Evolutionary conservation across 2,113 vertebrate species (phyloP).

Genomic region (Perca schrenkii): DNA sequence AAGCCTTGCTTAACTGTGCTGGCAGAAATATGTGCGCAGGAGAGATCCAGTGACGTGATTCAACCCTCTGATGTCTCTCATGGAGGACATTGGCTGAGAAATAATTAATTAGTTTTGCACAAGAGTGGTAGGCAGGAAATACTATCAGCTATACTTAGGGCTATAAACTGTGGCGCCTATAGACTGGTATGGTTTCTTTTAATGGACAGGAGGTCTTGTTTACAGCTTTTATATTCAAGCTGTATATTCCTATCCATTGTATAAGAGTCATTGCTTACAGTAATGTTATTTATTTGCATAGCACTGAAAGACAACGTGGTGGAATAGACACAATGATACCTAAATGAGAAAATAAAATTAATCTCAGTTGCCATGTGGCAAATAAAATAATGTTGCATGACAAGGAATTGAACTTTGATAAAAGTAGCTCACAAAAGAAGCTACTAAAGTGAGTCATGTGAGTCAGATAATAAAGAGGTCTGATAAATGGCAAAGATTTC

Average conservation of each 20-base stretch:
- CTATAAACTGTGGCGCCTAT: constrained; percentile 61
- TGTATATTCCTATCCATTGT: constrained; percentile 12
- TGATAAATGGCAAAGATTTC: background rate
- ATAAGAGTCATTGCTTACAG: constrained; percentile 10
- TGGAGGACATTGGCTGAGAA: constrained; percentile 82
- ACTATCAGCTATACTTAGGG: constrained; percentile 72
- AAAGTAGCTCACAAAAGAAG: background rate
- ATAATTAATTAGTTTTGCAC: constrained; percentile 85
- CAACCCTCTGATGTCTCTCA: constrained; percentile 78
- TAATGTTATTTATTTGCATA: constrained; percentile 10
- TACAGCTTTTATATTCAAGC: constrained; percentile 51
- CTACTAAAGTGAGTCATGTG: background rate
- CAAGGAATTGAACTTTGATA: background rate
- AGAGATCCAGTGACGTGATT: constrained; percentile 71
- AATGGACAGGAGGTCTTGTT: constrained; percentile 37
- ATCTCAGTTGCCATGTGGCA: background rate
- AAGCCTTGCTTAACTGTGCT: constrained; percentile 74
- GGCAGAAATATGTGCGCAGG: constrained; percentile 75
- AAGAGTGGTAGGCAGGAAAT: constrained; percentile 78
- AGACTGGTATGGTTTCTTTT: constrained; percentile 43
- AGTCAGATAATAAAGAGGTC: background rate
- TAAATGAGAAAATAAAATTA: background rate
- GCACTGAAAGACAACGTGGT: background rate
- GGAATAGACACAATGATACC: constrained; percentile 1
- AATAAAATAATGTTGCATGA: background rate